phyloP scores from a whole-genome alignment of 2,888 invertebrate species.

The Idaea aversata region DNA sequence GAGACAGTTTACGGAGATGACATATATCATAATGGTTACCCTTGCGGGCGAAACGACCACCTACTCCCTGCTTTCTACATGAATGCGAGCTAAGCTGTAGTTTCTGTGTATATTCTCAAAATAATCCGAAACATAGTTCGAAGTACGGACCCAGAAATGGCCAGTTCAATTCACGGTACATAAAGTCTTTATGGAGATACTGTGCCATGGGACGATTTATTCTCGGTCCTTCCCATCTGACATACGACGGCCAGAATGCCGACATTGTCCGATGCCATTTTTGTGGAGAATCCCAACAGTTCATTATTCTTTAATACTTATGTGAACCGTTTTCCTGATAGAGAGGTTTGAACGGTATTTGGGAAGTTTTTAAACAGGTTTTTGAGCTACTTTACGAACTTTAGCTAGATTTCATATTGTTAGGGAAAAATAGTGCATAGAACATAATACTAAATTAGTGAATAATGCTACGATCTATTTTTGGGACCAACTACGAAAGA shows the following conservation, averaged over 20 bases:
- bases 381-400: background rate
- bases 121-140: background rate
- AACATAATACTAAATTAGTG: background rate
- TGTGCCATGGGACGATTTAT: slow-evolving; percentile 44
- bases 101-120: background rate
- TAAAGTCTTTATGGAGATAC: slow-evolving; percentile 68
- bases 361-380: background rate
- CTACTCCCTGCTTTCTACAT: background rate
- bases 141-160: slow-evolving; percentile 35
- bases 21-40: too few species aligned
- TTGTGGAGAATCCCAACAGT: slow-evolving; percentile 17
- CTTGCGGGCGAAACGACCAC: too few species aligned
- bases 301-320: slow-evolving; percentile 14
- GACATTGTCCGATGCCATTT: slow-evolving; percentile 27
- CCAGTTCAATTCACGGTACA: slow-evolving; percentile 60
- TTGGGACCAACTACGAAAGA: background rate
- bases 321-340: slow-evolving; percentile 7
- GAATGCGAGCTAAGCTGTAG: background rate
- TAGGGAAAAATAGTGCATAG: background rate
- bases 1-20: too few species aligned
- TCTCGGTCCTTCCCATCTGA: slow-evolving; percentile 29
- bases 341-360: background rate
- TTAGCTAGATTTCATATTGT: background rate
- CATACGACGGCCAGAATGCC: slow-evolving; percentile 37
- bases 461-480: background rate